phyloP scores from a whole-genome alignment of 2,888 invertebrate species.

The Lamproptera curius region DNA sequence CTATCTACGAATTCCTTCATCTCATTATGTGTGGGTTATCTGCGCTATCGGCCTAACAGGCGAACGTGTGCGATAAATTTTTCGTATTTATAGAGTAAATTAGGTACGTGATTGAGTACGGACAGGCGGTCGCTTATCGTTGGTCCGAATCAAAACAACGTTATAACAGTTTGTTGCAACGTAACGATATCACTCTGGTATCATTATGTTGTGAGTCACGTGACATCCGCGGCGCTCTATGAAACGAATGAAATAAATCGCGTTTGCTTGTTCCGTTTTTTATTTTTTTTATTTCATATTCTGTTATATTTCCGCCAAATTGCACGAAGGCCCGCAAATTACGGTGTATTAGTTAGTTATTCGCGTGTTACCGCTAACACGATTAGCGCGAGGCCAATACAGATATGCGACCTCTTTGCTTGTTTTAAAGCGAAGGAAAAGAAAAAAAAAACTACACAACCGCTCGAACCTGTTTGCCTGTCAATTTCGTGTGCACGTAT shows the following conservation, averaged over 20 bases:
- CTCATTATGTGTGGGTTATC: conserved; percentile 48
- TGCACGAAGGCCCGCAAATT: conserved; percentile 48
- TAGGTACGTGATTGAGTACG: conserved; percentile 33
- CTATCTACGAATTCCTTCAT: conserved; percentile 61
- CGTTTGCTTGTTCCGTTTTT: conserved; percentile 29
- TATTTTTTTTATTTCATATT: neutral
- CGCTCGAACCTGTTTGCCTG: conserved; percentile 43
- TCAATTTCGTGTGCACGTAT: conserved; percentile 29
- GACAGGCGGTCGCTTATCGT: conserved; percentile 26
- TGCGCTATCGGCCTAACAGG: conserved; percentile 43
- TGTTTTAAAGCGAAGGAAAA: conserved; percentile 44
- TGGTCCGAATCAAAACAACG: conserved; percentile 30
- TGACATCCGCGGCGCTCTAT: conserved; percentile 14
- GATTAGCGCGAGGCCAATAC: conserved; percentile 69
- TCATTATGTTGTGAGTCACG: conserved; percentile 37
- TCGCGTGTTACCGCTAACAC: conserved; percentile 63
- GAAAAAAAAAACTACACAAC: conserved; percentile 37
- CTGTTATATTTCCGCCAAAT: too few species aligned
- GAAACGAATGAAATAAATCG: conserved; percentile 6
- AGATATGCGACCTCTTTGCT: conserved; percentile 71
- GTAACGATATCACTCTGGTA: too few species aligned
- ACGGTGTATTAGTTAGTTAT: conserved; percentile 54
- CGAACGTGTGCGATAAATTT: conserved; percentile 48
- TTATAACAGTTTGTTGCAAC: too few species aligned
- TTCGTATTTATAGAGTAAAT: conserved; percentile 49